Percentiles rank a stretch among this genome's conserved stretches.
Evolutionary conservation across 2,888 invertebrate species (phyloP).

Genomic region (Xanthorhoe designata): DNA sequence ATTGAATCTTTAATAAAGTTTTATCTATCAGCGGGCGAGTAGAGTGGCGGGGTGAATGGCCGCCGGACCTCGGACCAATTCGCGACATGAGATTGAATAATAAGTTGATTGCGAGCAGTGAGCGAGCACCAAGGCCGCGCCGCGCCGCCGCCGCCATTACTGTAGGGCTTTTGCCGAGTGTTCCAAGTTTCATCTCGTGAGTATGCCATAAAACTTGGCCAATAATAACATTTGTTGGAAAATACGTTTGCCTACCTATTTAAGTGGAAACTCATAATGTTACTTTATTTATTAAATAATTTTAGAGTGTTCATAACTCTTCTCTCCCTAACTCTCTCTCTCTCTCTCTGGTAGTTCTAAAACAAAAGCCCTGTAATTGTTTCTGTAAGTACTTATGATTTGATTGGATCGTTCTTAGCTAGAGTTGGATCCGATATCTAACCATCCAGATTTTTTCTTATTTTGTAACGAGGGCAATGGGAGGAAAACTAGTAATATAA

Average conservation of each 20-base stretch:
- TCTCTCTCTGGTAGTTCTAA: no score
- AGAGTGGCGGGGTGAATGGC: slow-evolving; percentile 72
- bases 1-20: slow-evolving; percentile 8
- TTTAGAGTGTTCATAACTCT: no score
- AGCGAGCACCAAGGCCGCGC: slow-evolving; percentile 74
- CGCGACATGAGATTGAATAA: slow-evolving; percentile 85
- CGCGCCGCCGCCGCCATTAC: slow-evolving; percentile 76
- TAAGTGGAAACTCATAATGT: no score
- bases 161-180: slow-evolving; percentile 48
- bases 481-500: no score
- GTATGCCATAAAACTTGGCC: background rate
- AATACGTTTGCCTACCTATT: background rate
- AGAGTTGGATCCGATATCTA: no score
- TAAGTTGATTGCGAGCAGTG: slow-evolving; percentile 79
- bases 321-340: no score
- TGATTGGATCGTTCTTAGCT: no score
- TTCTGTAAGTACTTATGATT: no score
- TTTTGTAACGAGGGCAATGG: no score
- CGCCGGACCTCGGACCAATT: slow-evolving; percentile 83
- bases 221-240: background rate
- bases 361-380: no score
- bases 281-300: no score
- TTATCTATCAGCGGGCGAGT: slow-evolving; percentile 26
- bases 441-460: no score
- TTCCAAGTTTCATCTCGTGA: background rate